These are phyloP conservation scores for Paguma larvata DNA, from an alignment of 2,797 vertebrate species.

Conservation along the genomic window DNA sequence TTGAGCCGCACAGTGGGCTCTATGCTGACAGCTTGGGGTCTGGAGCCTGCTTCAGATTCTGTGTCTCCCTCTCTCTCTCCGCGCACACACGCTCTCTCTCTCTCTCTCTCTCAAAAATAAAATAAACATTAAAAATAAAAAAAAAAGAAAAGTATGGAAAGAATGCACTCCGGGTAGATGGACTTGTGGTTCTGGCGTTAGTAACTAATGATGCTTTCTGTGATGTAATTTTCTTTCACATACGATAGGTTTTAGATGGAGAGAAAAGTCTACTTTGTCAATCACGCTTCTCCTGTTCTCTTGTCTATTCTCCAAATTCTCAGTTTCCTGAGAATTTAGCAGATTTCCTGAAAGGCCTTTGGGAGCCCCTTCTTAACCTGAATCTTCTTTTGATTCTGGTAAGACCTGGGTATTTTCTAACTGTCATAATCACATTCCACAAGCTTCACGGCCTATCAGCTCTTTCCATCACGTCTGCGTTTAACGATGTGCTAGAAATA, in stretches of 20 bases:
- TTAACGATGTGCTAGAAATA: neutral
- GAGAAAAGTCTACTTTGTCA: neutral
- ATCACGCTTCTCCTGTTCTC: neutral
- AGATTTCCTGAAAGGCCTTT: slow-evolving; percentile 21
- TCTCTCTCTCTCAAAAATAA: too few species aligned
- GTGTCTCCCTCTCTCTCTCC: too few species aligned
- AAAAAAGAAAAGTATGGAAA: neutral
- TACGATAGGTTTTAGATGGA: neutral
- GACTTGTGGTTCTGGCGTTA: neutral
- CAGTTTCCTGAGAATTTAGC: neutral
- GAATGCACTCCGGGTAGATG: neutral
- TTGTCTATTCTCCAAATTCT: neutral
- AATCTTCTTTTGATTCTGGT: neutral
- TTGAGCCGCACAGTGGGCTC: too few species aligned
- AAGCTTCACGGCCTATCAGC: neutral
- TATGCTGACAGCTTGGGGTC: too few species aligned
- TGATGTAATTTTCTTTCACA: neutral
- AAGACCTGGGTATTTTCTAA: neutral
- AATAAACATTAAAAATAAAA: too few species aligned
- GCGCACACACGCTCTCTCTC: too few species aligned
- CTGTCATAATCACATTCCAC: neutral
- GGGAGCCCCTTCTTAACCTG: neutral
- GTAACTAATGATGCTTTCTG: neutral
- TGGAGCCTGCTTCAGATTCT: too few species aligned
- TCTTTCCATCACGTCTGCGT: neutral